phyloP scores from a whole-genome alignment of 2,888 invertebrate species.

The Willowsia nigromaculata region DNA sequence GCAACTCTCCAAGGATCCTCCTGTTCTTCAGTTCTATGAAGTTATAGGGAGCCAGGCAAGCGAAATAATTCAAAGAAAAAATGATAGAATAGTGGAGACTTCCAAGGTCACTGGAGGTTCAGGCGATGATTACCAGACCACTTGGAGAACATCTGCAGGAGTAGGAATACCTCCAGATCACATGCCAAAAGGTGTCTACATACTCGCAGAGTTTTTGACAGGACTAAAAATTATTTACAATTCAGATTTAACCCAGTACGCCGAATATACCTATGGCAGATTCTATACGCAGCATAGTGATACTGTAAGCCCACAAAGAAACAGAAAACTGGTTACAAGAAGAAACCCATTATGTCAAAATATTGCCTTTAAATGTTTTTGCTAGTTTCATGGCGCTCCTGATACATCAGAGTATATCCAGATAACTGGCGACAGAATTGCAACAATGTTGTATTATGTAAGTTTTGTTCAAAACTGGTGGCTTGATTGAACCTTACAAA shows the following conservation, averaged over 20 bases:
- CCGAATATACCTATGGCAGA: neutral
- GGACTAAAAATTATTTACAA: neutral
- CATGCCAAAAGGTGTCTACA: neutral
- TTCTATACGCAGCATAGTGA: neutral
- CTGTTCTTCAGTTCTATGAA: constrained; percentile 20
- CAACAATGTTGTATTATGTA: neutral
- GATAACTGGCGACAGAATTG: neutral
- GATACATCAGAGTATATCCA: neutral
- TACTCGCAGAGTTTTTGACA: neutral
- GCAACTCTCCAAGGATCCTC: constrained; percentile 21
- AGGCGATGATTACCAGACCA: neutral
- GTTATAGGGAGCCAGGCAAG: neutral
- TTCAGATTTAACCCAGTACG: neutral
- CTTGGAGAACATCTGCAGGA: constrained; percentile 12
- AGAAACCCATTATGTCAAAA: too few relatives aligned
- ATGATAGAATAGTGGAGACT: neutral
- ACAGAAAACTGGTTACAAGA: neutral
- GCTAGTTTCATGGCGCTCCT: neutral
- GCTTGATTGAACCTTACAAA: too few relatives aligned
- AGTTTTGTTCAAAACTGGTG: neutral
- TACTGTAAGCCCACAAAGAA: neutral
- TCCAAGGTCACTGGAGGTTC: neutral
- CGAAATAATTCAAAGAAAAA: neutral
- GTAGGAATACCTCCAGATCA: neutral
- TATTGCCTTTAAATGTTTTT: too few relatives aligned